phyloP scores from a whole-genome alignment of 1,140 invertebrate species.

The Ectropis grisescens region DNA sequence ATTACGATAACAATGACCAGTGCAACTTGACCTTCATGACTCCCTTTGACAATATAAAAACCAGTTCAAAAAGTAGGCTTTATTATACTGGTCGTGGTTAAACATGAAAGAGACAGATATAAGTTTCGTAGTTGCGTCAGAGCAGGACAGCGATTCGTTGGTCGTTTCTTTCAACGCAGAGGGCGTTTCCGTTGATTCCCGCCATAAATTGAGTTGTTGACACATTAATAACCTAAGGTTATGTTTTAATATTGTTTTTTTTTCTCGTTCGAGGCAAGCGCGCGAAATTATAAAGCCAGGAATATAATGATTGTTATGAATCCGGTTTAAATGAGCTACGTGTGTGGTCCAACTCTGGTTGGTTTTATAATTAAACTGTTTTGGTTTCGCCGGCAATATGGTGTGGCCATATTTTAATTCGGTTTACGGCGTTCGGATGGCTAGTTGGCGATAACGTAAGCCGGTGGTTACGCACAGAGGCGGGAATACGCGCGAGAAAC shows the following conservation, averaged over 20 bases:
- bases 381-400: slow-evolving; percentile 25
- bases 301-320: slow-evolving; percentile 53
- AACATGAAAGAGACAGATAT: slow-evolving; percentile 22
- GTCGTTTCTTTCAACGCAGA: slow-evolving; percentile 30
- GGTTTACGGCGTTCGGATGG: slow-evolving; percentile 10
- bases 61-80: background rate
- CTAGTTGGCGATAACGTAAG: slow-evolving; percentile 2
- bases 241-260: slow-evolving; percentile 61
- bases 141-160: slow-evolving; percentile 24
- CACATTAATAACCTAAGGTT: slow-evolving; percentile 64
- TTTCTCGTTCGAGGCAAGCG: slow-evolving; percentile 19
- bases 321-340: slow-evolving; percentile 44
- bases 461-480: too few species aligned
- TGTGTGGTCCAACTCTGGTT: slow-evolving; percentile 47
- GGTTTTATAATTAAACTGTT: slow-evolving; percentile 40
- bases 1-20: slow-evolving; percentile 9
- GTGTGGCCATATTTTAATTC: slow-evolving; percentile 23
- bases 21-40: slow-evolving; percentile 5
- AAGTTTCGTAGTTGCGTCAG: slow-evolving; percentile 2
- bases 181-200: slow-evolving; percentile 53
- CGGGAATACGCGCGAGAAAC: too few species aligned
- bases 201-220: slow-evolving; percentile 67
- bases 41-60: slow-evolving; percentile 1
- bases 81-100: background rate
- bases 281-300: slow-evolving; percentile 54